Evolutionary conservation across 2,888 invertebrate genomes (phyloP).

Genomic region (Stictocephala bisonia): DNA sequence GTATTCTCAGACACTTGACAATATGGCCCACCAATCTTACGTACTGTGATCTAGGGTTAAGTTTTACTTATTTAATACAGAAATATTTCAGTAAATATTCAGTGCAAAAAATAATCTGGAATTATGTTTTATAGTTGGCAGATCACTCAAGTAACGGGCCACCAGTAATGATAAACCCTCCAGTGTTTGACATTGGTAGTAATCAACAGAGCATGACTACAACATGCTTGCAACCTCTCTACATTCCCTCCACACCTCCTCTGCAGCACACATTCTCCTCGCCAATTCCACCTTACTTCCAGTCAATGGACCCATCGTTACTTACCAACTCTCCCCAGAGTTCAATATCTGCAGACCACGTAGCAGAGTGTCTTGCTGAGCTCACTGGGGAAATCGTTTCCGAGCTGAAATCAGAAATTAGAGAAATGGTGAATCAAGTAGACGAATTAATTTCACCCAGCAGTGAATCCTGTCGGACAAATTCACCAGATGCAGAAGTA

Average conservation of each 20-base stretch:
- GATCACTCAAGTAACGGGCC: too few species aligned
- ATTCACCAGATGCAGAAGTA: conserved; percentile 10
- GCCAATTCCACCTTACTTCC: background rate
- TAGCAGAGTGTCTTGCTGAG: conserved; percentile 82
- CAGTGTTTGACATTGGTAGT: conserved; percentile 17
- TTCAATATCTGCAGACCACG: conserved; percentile 71
- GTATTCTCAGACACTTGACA: too few species aligned
- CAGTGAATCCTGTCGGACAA: conserved; percentile 37
- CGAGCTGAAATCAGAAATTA: conserved; percentile 81
- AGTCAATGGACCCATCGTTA: conserved; percentile 1
- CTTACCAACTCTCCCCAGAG: conserved; percentile 7
- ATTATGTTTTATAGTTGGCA: too few species aligned
- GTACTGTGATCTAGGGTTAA: too few species aligned
- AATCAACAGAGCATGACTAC: conserved; percentile 12
- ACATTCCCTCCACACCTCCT: background rate
- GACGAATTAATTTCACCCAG: conserved; percentile 75
- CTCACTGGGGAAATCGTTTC: conserved; percentile 83
- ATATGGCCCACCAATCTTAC: too few species aligned
- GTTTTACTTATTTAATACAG: too few species aligned
- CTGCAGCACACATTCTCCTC: conserved; percentile 7
- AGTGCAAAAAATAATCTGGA: too few species aligned
- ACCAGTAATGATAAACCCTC: background rate
- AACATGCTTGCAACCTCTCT: conserved; percentile 9
- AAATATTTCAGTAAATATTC: too few species aligned
- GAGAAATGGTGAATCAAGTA: conserved; percentile 78